Percentiles rank a stretch among this genome's conserved stretches.
Conservation (phyloP, 2,113 vertebrate genomes). For the Aspidoscelis tigris region DNA sequence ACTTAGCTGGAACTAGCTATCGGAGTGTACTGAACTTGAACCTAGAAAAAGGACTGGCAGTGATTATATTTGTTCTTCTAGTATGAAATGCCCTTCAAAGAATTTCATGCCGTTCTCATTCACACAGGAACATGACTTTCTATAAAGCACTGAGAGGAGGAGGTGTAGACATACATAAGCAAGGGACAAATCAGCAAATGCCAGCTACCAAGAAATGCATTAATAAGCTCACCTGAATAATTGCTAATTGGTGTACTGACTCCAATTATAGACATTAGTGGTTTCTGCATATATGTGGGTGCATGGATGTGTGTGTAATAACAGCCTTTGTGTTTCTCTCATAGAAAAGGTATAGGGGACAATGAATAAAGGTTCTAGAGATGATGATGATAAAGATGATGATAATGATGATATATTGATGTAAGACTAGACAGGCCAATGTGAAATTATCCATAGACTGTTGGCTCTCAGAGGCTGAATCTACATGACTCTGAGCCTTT, state of each 20-base stretch:
- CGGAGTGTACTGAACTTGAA: constrained; percentile 6
- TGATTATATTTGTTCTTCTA: not conserved
- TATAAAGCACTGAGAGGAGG: not conserved
- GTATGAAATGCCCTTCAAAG: constrained; percentile 32
- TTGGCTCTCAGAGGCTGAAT: not conserved
- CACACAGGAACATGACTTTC: not conserved
- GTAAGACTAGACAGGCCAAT: constrained; percentile 4
- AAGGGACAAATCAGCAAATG: not conserved
- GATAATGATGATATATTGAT: not conserved
- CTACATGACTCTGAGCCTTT: no score
- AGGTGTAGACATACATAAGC: not conserved
- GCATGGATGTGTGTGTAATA: no score
- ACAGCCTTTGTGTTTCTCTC: no score
- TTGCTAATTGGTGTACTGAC: no score
- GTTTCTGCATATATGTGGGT: no score
- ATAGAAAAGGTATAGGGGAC: no score
- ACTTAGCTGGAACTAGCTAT: constrained; percentile 32
- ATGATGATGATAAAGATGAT: not conserved
- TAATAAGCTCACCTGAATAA: not conserved
- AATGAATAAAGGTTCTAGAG: not conserved
- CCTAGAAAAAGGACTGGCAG: not conserved
- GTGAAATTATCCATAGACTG: not conserved
- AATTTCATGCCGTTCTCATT: not conserved
- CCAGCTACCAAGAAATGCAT: not conserved
- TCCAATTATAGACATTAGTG: no score